Evolutionary conservation across 2,113 vertebrate species (phyloP), one percentile per base, ranked within the genome.

Genomic region (Mus spicilegus): DNA sequence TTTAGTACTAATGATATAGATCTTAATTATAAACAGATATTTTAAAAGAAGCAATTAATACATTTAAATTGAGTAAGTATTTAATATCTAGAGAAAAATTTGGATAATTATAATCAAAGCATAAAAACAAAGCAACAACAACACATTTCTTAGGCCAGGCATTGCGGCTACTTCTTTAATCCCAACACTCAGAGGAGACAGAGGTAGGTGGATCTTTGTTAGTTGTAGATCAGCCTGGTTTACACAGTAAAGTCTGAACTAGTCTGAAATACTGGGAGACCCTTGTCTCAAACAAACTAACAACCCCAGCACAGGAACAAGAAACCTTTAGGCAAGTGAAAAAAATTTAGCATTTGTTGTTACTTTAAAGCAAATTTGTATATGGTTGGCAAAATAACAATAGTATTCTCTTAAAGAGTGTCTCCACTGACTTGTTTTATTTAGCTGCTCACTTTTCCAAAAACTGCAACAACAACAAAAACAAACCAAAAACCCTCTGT

Each of bases 1-100:
- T 51, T 88, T 63, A 93, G 42, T 87, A 70, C 7, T 85, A 33
- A 67, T 77, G 28, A n/a, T 3, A 82, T 24, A 46, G 39, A 61
- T 87, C 33, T 82, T 88, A 95, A 85, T 75, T 75, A 93, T 77
- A 95, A 89, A 90, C 7, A 86, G 89, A 9, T 61, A 46, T 85
- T 77, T 54, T 93, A 87, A 95, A 93, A 93, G 33, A 87, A 39
- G 78, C 4, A 89, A 94, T 69, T 86, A 73, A 69, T 42, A 94
- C 69, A 84, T 75, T 94, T 67, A 87, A 90, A 73, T 49, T 91
- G 85, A 90, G 39, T 51, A 87, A 80, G 72, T 87, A 81, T 49
- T 96, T 94, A 95, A 78, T 69, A 73, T 95, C 91, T 63, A 67
- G 24, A 90, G 2, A 89, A 65, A 87, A 95, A 69, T 94, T 76